Percentiles rank a stretch among this genome's conserved stretches.
These are phyloP conservation scores for Heterohyrax brucei DNA, from an alignment of 2,797 vertebrate genomes.

Conservation along the genomic window DNA sequence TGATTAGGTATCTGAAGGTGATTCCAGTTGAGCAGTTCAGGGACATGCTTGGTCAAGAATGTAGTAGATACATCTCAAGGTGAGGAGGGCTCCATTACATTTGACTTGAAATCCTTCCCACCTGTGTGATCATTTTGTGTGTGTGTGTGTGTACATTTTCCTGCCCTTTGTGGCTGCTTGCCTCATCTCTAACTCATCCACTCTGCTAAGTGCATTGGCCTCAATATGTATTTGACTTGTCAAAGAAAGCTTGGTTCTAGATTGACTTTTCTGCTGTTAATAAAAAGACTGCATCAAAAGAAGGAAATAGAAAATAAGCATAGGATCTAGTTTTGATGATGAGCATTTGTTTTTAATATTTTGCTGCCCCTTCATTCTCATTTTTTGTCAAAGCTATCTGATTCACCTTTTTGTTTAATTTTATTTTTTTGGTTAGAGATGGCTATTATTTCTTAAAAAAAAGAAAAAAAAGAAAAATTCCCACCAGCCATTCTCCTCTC, in stretches of 20 bases:
- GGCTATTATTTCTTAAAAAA: not conserved
- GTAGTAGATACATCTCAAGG: not conserved
- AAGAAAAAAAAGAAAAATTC: not conserved
- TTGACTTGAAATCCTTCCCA: not conserved
- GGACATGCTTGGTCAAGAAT: not conserved
- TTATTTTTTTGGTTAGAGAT: not conserved
- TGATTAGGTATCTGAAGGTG: not conserved
- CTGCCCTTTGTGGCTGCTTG: not conserved
- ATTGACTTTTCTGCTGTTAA: not conserved
- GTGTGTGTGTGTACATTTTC: not conserved
- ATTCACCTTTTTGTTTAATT: not conserved
- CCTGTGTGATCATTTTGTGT: not conserved
- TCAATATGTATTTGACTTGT: not conserved
- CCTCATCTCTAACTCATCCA: not conserved
- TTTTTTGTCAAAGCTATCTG: not conserved
- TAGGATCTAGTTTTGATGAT: not conserved
- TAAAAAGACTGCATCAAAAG: not conserved
- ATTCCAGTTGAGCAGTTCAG: not conserved
- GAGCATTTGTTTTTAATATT: not conserved
- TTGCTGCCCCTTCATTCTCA: not conserved
- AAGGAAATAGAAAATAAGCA: not conserved
- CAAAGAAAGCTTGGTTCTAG: constrained; percentile 13
- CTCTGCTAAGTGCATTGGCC: not conserved
- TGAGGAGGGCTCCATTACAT: not conserved
- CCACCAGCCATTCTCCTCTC: not conserved